phyloP scores from a whole-genome alignment of 2,113 vertebrate genomes.

The Bettongia penicillata region DNA sequence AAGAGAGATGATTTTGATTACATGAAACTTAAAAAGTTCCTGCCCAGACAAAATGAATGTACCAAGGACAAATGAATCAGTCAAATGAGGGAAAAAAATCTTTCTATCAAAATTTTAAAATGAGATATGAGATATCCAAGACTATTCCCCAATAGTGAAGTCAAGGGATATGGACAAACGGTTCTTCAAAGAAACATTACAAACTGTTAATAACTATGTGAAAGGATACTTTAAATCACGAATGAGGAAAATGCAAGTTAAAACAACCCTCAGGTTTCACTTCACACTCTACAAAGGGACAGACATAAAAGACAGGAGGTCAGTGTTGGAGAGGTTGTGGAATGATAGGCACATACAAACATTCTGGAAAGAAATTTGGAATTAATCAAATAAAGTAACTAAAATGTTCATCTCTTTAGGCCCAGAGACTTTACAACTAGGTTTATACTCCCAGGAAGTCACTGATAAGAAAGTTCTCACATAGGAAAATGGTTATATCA shows the following conservation, averaged over 20 bases:
- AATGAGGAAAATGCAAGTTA: background rate
- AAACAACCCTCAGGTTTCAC: background rate
- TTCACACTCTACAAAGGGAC: background rate
- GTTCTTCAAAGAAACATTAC: background rate
- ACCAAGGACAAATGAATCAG: background rate
- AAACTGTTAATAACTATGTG: background rate
- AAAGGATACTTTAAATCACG: background rate
- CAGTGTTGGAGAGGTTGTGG: background rate
- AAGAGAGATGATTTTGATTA: background rate
- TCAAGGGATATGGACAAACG: background rate
- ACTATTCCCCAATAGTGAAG: background rate
- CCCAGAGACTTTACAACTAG: background rate
- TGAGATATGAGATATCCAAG: background rate
- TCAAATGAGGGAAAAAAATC: background rate
- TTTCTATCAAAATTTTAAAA: background rate
- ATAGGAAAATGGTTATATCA: background rate
- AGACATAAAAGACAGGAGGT: background rate
- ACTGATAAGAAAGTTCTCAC: background rate
- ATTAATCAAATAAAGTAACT: background rate
- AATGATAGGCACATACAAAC: background rate
- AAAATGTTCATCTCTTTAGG: background rate
- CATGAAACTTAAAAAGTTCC: background rate
- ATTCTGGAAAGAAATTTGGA: background rate
- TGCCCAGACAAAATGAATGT: background rate
- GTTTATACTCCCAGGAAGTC: background rate